These are phyloP conservation scores for Monopterus albus DNA, from an alignment of 2,113 vertebrate species.

Conservation along the genomic window DNA sequence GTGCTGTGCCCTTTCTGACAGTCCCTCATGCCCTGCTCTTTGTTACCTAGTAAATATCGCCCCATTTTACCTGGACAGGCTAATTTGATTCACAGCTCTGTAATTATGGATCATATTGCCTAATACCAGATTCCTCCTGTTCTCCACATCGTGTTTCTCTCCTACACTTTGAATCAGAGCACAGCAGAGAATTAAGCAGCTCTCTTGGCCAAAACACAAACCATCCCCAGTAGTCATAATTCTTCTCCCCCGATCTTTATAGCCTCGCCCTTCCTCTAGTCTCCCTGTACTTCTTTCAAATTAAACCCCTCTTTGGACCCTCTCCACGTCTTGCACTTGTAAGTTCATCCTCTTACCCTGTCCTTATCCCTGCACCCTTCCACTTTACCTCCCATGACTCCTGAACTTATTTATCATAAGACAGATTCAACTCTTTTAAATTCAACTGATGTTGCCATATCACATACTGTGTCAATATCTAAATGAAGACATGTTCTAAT, in stretches of 20 bases:
- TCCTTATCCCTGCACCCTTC: background rate
- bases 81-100: background rate
- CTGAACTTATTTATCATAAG: background rate
- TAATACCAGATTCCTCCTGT: background rate
- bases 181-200: background rate
- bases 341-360: constrained; percentile 31
- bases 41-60: constrained; percentile 14
- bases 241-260: background rate
- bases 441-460: background rate
- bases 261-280: background rate
- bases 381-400: constrained; percentile 1
- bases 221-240: constrained; percentile 46
- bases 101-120: constrained; percentile 32
- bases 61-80: constrained; percentile 18
- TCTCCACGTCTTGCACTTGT: constrained; percentile 10
- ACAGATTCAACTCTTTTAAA: background rate
- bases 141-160: background rate
- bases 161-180: constrained; percentile 23
- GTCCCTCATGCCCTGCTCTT: background rate
- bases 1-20: constrained; percentile 4
- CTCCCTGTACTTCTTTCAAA: background rate
- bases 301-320: constrained; percentile 6
- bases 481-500: background rate
- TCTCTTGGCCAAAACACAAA: constrained; percentile 49
- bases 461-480: background rate